Evolutionary conservation across 2,797 vertebrate genomes (phyloP).

Genomic region (Galaxias olidus): DNA sequence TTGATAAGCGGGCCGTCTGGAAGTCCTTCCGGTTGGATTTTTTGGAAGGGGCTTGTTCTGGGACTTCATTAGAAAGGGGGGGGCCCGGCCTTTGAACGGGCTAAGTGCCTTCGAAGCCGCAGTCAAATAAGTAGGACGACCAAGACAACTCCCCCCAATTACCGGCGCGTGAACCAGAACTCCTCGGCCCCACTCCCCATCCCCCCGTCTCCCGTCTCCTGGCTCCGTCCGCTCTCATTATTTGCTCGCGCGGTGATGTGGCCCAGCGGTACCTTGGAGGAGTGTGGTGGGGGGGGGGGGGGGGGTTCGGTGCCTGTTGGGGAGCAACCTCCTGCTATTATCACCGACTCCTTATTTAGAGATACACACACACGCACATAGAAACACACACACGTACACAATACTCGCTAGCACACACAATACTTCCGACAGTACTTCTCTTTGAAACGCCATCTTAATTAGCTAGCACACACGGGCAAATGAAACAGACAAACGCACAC

Average conservation of each 20-base stretch:
- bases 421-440: too few relatives aligned
- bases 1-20: slow-evolving; percentile 55
- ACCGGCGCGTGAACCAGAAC: slow-evolving; percentile 34
- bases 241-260: slow-evolving; percentile 22
- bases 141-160: slow-evolving; percentile 39
- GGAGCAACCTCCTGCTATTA: too few relatives aligned
- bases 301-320: too few relatives aligned
- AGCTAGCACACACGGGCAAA: too few relatives aligned
- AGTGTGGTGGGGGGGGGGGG: background rate
- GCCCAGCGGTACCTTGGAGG: slow-evolving; percentile 23
- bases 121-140: slow-evolving; percentile 64
- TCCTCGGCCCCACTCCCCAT: slow-evolving; percentile 13
- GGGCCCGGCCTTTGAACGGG: slow-evolving; percentile 43
- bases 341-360: background rate
- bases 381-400: slow-evolving; percentile 13
- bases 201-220: slow-evolving; percentile 14
- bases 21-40: slow-evolving; percentile 59
- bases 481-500: too few relatives aligned
- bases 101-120: slow-evolving; percentile 59
- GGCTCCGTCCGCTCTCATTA: slow-evolving; percentile 17
- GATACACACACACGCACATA: background rate
- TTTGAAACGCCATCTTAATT: too few relatives aligned
- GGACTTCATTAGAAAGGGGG: slow-evolving; percentile 70
- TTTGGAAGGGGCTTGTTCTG: slow-evolving; percentile 58
- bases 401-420: too few relatives aligned